Percentiles rank a stretch among this genome's conserved stretches.
Evolutionary conservation across 2,888 invertebrate genomes (phyloP).

Genomic region (Caenorhabditis wallacei): DNA sequence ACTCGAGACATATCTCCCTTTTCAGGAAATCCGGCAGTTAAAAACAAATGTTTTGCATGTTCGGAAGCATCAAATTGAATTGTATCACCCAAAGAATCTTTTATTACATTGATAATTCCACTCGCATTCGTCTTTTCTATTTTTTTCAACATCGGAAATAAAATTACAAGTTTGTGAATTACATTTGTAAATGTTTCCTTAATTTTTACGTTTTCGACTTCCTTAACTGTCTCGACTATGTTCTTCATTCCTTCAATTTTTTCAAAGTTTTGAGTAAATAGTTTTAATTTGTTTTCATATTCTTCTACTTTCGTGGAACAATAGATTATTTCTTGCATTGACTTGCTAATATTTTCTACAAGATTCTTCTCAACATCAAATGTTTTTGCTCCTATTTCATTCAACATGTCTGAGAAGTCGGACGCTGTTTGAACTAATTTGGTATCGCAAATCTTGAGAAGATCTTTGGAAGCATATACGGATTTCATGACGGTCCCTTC

Average conservation of each 20-base stretch:
- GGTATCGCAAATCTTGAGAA: not conserved
- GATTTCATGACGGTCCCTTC: no score
- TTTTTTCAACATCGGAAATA: no score
- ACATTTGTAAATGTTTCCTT: no score
- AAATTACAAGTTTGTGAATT: no score
- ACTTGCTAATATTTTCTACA: not conserved
- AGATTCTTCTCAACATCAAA: not conserved
- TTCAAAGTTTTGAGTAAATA: no score
- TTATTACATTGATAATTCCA: not conserved
- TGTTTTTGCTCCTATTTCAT: not conserved
- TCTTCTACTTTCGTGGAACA: not conserved
- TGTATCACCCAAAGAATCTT: not conserved
- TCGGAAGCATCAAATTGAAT: not conserved
- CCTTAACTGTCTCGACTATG: no score
- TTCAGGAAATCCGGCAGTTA: conserved; percentile 33
- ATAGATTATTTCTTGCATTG: not conserved
- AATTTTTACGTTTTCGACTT: no score
- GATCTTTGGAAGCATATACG: no score
- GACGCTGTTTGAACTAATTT: not conserved
- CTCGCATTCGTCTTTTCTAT: not conserved
- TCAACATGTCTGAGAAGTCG: not conserved
- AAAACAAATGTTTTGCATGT: not conserved
- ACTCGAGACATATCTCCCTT: conserved; percentile 21
- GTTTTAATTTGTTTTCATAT: not conserved
- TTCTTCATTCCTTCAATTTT: no score